Evolutionary conservation across 1,140 invertebrate genomes (phyloP).

Genomic region (Euwallacea fornicatus): DNA sequence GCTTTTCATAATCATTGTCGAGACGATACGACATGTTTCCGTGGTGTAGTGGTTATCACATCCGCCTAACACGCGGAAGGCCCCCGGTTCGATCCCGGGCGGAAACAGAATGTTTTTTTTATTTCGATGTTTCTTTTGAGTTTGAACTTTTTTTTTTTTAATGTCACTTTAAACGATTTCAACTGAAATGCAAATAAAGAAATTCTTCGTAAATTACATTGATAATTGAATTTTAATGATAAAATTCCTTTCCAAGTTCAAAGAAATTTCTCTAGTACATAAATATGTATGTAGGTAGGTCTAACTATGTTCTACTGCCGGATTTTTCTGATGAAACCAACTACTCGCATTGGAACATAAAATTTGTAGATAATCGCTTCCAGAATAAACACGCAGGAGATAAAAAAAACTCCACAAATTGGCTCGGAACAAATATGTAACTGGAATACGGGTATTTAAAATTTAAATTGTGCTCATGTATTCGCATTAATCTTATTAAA

Average conservation of each 20-base stretch:
- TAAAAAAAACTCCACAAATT: slow-evolving; percentile 13
- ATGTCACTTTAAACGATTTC: no score
- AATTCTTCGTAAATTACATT: no score
- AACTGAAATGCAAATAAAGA: no score
- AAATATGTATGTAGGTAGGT: background rate
- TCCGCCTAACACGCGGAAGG: slow-evolving; percentile 66
- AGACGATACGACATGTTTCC: slow-evolving; percentile 42
- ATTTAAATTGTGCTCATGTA: slow-evolving; percentile 29
- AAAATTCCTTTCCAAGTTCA: no score
- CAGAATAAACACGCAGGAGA: background rate
- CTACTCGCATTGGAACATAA: background rate
- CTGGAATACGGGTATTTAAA: slow-evolving; percentile 23
- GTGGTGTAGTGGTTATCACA: slow-evolving; percentile 63
- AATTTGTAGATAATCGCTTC: slow-evolving; percentile 23
- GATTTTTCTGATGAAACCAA: background rate
- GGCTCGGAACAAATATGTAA: slow-evolving; percentile 15
- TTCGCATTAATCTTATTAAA: slow-evolving; percentile 30
- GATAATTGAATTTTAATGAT: no score
- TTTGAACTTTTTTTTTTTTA: no score
- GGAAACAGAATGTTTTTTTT: slow-evolving; percentile 54
- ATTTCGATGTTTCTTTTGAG: background rate
- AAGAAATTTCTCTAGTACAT: no score
- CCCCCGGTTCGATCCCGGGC: slow-evolving; percentile 65
- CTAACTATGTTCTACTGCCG: slow-evolving; percentile 1
- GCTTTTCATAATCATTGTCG: no score